phyloP scores from a whole-genome alignment of 2,797 vertebrate genomes.

The Takifugu rubripes region DNA sequence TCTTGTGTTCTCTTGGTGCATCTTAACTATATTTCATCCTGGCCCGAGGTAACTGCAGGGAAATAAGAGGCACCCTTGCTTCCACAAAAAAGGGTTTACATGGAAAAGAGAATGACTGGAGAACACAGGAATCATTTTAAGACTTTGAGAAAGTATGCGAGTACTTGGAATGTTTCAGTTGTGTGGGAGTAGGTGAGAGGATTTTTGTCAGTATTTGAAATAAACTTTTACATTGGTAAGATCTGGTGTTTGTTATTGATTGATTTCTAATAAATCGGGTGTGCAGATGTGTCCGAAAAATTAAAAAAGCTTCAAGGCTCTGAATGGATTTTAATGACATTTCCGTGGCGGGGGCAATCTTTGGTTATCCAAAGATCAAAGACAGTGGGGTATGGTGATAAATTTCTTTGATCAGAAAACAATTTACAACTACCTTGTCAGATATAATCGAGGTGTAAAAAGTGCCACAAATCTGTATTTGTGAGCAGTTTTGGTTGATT shows the following conservation, averaged over 20 bases:
- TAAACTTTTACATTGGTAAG: conserved; percentile 82
- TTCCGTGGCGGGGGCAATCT: too few relatives aligned
- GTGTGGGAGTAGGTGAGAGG: conserved; percentile 62
- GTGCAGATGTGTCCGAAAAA: too few relatives aligned
- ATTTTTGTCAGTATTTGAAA: conserved; percentile 82
- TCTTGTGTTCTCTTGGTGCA: conserved; percentile 55
- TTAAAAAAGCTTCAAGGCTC: too few relatives aligned
- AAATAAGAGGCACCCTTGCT: conserved; percentile 64
- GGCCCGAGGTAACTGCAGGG: conserved; percentile 61
- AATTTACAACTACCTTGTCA: too few relatives aligned
- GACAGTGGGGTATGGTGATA: too few relatives aligned
- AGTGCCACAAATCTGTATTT: too few relatives aligned
- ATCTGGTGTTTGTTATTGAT: background rate
- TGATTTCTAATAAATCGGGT: background rate
- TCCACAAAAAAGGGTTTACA: conserved; percentile 55
- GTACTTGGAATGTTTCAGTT: conserved; percentile 68
- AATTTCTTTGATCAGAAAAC: too few relatives aligned
- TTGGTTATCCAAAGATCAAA: too few relatives aligned
- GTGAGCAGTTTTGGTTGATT: too few relatives aligned
- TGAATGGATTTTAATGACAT: too few relatives aligned
- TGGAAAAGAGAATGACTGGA: conserved; percentile 54
- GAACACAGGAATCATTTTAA: conserved; percentile 62
- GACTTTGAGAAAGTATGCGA: conserved; percentile 59
- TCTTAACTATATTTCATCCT: conserved; percentile 59
- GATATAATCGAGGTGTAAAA: too few relatives aligned